Conservation (phyloP, 2,113 vertebrate genomes). For the Camelus bactrianus region DNA sequence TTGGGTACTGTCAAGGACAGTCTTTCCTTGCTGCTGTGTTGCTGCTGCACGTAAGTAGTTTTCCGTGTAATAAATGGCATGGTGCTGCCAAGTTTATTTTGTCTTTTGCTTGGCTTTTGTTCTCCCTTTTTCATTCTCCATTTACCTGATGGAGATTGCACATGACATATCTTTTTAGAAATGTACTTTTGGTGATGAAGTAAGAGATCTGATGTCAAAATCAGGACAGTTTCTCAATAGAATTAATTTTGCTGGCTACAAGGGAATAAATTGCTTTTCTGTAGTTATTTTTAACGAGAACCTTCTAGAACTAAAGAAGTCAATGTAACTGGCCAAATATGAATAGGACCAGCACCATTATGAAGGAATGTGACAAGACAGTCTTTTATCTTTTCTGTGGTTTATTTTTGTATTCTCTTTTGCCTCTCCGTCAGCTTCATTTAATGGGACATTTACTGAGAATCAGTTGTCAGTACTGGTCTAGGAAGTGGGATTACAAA, state of each 20-base stretch:
- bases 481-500: background rate
- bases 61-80: constrained; percentile 56
- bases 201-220: constrained; percentile 51
- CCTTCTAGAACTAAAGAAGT: constrained; percentile 30
- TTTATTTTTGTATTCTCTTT: constrained; percentile 26
- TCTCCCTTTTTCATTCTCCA: constrained; percentile 48
- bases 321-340: background rate
- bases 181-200: constrained; percentile 11
- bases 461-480: background rate
- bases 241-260: background rate
- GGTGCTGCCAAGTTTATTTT: constrained; percentile 64
- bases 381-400: background rate
- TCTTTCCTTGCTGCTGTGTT: constrained; percentile 98
- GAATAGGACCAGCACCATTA: background rate
- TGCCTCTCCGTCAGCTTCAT: background rate
- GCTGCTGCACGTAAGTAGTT: constrained; percentile 96
- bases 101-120: constrained; percentile 69
- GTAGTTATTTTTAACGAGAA: constrained; percentile 52
- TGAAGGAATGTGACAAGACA: background rate
- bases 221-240: background rate
- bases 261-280: constrained; percentile 49
- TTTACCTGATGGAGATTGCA: constrained; percentile 71
- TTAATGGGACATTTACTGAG: constrained; percentile 34
- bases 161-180: constrained; percentile 47
- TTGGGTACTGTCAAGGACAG: constrained; percentile 99